phyloP scores from a whole-genome alignment of 2,888 invertebrate species.

The Mycalesis mineus region DNA sequence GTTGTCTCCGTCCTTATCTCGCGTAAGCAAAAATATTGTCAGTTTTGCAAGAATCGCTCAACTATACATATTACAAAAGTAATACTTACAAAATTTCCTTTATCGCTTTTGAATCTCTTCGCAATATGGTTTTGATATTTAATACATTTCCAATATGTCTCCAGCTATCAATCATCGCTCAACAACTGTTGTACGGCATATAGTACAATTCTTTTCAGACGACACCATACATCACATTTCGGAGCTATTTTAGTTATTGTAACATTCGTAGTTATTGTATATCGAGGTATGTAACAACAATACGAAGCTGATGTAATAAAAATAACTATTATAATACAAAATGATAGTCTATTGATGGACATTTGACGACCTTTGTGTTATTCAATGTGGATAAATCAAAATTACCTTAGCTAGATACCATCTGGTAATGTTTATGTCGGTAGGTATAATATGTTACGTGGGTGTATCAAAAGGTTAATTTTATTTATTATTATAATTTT shows the following conservation, averaged over 20 bases:
- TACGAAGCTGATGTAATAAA: not conserved
- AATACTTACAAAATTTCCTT: no score
- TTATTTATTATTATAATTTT: no score
- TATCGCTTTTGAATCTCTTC: no score
- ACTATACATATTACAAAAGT: no score
- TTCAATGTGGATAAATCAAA: not conserved
- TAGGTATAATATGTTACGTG: no score
- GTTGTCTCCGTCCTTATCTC: no score
- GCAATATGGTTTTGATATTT: not conserved
- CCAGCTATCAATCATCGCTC: constrained; percentile 37
- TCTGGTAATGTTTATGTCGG: not conserved
- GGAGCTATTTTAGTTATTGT: constrained; percentile 2
- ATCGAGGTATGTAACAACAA: constrained; percentile 2
- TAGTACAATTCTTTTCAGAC: constrained; percentile 48
- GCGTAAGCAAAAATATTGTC: no score
- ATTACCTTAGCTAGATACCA: not conserved
- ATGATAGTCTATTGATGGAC: not conserved
- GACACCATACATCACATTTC: constrained; percentile 42
- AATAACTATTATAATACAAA: not conserved
- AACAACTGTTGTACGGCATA: constrained; percentile 53
- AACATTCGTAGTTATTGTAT: not conserved
- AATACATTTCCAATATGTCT: not conserved
- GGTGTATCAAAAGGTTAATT: no score
- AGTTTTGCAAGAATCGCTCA: no score
- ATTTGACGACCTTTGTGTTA: not conserved